Evolutionary conservation across 2,113 vertebrate genomes (phyloP), one percentile per base, ranked within the genome.

Genomic region (Petrocephalus zakoni): DNA sequence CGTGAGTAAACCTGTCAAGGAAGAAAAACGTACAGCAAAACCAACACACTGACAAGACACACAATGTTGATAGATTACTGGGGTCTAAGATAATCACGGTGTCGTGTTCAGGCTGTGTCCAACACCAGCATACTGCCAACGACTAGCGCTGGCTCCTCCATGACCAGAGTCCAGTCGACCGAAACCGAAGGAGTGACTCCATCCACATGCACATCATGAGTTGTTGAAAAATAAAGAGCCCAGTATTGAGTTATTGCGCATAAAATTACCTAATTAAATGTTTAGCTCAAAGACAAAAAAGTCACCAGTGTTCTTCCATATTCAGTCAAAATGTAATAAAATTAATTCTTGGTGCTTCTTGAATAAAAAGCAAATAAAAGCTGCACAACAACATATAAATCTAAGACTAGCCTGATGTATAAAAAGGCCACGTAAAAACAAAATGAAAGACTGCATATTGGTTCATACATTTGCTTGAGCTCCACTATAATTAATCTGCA

Each of bases 1-100:
- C 8, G 53, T 87, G 94, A 89, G 91, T 94, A 95, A 93, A 95
- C 95, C 95, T 96, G 95, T 96, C 93, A 96, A 95, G 93, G 34
- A 91, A 92, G 42, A 94, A 93, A 94, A 95, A 94, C 91, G 92
- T 92, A 94, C 93, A 96, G 90, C 52, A 85, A 95, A 93, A 93
- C 94, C 92, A 95, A 94, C 89, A 95, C 83, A 95, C 90, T 94
- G 88, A 94, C 89, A 93, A 22, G 52, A 68, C 88, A 94, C 91
- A 95, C 91, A 86, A 47, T 72, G 55, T 90, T 92, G 37, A 46
- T 11, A n/a, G 37, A 56, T 49, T 47, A 64, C 34, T 87, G 55
- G 56, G 8, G n/a, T 87, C 42, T 87, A 86, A 55, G 85, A 51
- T 37, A 49, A 13, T 9, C 78, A 85, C 15, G 42, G 82, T 47